Evolutionary conservation across 2,797 vertebrate genomes (phyloP).

Genomic region (Notolepis coatsorum): DNA sequence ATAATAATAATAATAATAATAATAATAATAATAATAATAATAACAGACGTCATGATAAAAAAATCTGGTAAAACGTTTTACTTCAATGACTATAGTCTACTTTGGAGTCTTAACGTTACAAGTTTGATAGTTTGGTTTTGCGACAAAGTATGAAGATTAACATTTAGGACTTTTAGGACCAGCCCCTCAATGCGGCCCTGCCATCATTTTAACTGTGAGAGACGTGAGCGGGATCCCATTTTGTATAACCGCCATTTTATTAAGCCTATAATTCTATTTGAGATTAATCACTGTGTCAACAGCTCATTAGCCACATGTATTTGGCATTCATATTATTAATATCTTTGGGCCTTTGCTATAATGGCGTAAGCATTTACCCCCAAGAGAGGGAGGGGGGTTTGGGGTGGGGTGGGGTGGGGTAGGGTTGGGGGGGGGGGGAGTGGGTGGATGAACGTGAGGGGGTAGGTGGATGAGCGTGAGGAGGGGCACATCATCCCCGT

Average conservation of each 20-base stretch:
- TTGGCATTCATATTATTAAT: slow-evolving; percentile 23
- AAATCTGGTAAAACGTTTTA: too few species aligned
- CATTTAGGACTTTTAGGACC: too few species aligned
- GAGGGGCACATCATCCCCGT: background rate
- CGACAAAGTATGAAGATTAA: too few species aligned
- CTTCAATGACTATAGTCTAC: too few species aligned
- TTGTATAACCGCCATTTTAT: background rate
- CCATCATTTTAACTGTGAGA: too few species aligned
- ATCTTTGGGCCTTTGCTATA: slow-evolving; percentile 18
- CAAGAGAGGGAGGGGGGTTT: slow-evolving; percentile 5
- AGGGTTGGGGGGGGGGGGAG: slow-evolving; percentile 2
- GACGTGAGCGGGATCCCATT: too few species aligned
- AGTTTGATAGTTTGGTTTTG: too few species aligned
- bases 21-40: too few species aligned
- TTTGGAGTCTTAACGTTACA: too few species aligned
- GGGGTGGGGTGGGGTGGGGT: background rate
- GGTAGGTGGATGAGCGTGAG: background rate
- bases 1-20: too few species aligned
- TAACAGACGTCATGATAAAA: too few species aligned
- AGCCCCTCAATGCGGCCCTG: too few species aligned
- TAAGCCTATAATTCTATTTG: background rate
- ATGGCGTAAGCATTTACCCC: slow-evolving; percentile 25
- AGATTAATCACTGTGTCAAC: slow-evolving; percentile 25
- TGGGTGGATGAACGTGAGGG: slow-evolving; percentile 2
- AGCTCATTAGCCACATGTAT: slow-evolving; percentile 17